Evolutionary conservation across 2,113 vertebrate genomes (phyloP).

Genomic region (Aythya baeri): DNA sequence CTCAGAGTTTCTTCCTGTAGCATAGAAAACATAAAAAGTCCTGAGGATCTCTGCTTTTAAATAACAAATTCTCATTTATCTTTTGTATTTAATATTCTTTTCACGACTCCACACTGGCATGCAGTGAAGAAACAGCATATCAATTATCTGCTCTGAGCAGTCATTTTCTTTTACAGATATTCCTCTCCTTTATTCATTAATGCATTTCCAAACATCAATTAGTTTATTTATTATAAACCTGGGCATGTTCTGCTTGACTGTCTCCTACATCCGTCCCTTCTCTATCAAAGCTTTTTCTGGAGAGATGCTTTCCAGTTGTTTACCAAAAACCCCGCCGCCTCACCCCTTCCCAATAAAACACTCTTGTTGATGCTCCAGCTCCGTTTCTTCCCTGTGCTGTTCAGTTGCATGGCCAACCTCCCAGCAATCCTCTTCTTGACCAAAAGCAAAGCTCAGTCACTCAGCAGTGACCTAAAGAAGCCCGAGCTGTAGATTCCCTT

Average conservation of each 20-base stretch:
- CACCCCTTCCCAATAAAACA: not conserved
- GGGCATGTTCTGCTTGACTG: not conserved
- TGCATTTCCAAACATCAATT: slow-evolving; percentile 42
- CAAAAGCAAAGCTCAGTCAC: not conserved
- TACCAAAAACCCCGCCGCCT: not conserved
- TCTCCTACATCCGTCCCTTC: slow-evolving; percentile 25
- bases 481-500: not conserved
- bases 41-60: slow-evolving; percentile 30
- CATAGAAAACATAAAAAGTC: not conserved
- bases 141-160: slow-evolving; percentile 56
- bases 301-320: not conserved
- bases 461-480: not conserved
- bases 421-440: not conserved
- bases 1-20: not conserved
- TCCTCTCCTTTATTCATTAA: not conserved
- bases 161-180: slow-evolving; percentile 51
- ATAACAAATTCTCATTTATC: slow-evolving; percentile 44
- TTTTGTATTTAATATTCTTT: slow-evolving; percentile 51
- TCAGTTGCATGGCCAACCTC: not conserved
- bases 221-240: slow-evolving; percentile 28
- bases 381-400: not conserved
- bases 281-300: not conserved
- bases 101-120: not conserved
- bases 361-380: not conserved
- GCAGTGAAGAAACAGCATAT: slow-evolving; percentile 4